These are phyloP conservation scores for Unio delphinus DNA, from an alignment of 2,888 invertebrate genomes.

Conservation along the genomic window DNA sequence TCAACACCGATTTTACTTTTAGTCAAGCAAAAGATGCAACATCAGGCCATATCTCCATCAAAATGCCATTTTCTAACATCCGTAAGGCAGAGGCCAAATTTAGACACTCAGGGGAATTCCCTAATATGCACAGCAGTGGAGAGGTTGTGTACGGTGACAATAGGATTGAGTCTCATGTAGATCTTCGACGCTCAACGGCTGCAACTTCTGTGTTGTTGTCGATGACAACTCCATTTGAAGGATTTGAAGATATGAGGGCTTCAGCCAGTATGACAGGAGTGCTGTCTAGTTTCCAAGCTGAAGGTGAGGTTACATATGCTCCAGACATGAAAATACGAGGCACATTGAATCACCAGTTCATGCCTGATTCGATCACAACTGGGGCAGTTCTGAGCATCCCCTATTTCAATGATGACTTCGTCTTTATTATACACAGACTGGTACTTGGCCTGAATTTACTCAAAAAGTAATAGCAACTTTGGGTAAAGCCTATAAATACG, in stretches of 20 bases:
- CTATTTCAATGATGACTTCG: conserved; percentile 28
- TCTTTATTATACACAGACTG: conserved; percentile 16
- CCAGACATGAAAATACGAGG: conserved; percentile 28
- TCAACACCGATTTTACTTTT: conserved; percentile 22
- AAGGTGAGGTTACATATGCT: conserved; percentile 35
- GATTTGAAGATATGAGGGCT: conserved; percentile 31
- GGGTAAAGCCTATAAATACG: too few relatives aligned
- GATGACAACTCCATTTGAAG: conserved; percentile 2
- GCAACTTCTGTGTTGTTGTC: background rate
- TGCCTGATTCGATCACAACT: conserved; percentile 18
- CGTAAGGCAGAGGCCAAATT: too few relatives aligned
- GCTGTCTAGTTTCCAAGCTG: conserved; percentile 28
- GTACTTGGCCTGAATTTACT: background rate
- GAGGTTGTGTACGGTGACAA: background rate
- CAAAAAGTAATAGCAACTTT: too few relatives aligned
- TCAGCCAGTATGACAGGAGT: conserved; percentile 28
- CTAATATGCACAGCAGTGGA: too few relatives aligned
- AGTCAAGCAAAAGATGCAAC: conserved; percentile 9
- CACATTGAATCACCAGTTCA: conserved; percentile 21
- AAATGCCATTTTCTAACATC: too few relatives aligned
- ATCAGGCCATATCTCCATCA: too few relatives aligned
- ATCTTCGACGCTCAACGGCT: background rate
- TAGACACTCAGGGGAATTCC: too few relatives aligned
- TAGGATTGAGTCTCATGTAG: background rate
- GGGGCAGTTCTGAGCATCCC: conserved; percentile 28